Base-by-base conservation (phyloP, 2,797 vertebrate species). In the Brachyrhaphis roseni region DNA sequence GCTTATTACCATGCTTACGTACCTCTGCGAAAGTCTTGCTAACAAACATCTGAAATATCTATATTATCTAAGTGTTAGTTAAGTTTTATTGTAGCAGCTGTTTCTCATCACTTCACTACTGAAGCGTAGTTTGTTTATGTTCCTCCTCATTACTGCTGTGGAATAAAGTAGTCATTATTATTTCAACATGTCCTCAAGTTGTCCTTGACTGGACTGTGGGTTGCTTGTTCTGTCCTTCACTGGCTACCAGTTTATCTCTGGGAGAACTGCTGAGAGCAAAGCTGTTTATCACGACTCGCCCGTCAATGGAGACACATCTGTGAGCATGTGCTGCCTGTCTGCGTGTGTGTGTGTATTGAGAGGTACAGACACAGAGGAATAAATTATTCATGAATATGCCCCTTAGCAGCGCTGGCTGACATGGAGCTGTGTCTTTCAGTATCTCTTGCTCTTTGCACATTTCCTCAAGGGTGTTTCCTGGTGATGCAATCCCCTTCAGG, bases 301-400 rank as follows among this genome's bases (percentile, higher is more conserved):
- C 57, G 26, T 71, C 86, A 77, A 45, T 78, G 84, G 75, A 66
- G 41, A 72, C 41, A 70, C n/a, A 47, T 76, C 57, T 76, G 39
- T 77, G 74, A 81, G 62, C 75, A 78, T 43, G 41, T 70, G 62
- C 26, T 41, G 62, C 16, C 23, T 72, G 51, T 8, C 7, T 0
- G 59, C 2, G 28, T 62, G 57, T 31, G 13, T 62, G 57, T 66
- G 64, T 41, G 64, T 41, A 23, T 68, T 5, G 43, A 71, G 62
- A 75, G 71, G 82, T 85, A 81, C 71, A 66, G 85, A 85, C 74
- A 74, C 43, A 31, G 49, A 80, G 74, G 45, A 78, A 90, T 95
- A 84, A 91, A 94, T 94, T 87, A 95, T 93, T 82, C 85, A 94
- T 88, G 78, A 81, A 31, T 74, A 79, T 86, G 89, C 85, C 86